Evolutionary conservation across 35 echinoderm and acorn worm genomes (phyloP).

Genomic region (Apostichopus japonicus): DNA sequence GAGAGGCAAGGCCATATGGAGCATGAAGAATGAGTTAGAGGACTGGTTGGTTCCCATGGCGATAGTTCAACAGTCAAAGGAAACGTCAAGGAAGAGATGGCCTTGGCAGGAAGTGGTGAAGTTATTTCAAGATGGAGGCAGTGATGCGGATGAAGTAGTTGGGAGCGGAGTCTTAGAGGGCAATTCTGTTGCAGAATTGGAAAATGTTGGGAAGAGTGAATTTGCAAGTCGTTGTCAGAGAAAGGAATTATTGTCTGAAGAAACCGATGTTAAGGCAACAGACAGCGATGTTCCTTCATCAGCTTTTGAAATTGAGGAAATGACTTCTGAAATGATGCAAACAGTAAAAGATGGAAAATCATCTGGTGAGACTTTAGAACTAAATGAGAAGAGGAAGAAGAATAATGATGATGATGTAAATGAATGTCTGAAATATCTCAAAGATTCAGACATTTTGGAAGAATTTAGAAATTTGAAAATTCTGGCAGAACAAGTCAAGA

Average conservation of each 20-base stretch:
- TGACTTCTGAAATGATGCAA: too few relatives aligned
- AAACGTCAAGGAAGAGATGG: conserved; percentile 11
- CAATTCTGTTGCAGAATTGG: not conserved
- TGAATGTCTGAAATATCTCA: not conserved
- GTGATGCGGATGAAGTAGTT: not conserved
- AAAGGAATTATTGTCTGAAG: not conserved
- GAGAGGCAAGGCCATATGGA: not conserved
- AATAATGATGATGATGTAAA: not conserved
- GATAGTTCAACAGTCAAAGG: not conserved
- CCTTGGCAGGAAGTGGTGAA: conserved; percentile 62
- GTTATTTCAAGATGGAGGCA: conserved; percentile 44
- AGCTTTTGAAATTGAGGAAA: too few relatives aligned
- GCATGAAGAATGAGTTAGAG: not conserved
- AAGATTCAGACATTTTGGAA: not conserved
- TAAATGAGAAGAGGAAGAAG: not conserved
- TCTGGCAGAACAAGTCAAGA: not conserved
- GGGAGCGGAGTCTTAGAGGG: not conserved
- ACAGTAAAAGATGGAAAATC: too few relatives aligned
- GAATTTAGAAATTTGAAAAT: not conserved
- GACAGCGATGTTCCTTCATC: too few relatives aligned
- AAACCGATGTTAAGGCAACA: not conserved
- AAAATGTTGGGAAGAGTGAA: not conserved
- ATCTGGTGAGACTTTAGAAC: too few relatives aligned
- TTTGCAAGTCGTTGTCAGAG: not conserved
- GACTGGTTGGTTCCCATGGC: conserved; percentile 30